Percentiles rank a stretch among this genome's conserved stretches.
phyloP scores from a whole-genome alignment of 2,113 vertebrate species.

The Dolichotis patagonum region DNA sequence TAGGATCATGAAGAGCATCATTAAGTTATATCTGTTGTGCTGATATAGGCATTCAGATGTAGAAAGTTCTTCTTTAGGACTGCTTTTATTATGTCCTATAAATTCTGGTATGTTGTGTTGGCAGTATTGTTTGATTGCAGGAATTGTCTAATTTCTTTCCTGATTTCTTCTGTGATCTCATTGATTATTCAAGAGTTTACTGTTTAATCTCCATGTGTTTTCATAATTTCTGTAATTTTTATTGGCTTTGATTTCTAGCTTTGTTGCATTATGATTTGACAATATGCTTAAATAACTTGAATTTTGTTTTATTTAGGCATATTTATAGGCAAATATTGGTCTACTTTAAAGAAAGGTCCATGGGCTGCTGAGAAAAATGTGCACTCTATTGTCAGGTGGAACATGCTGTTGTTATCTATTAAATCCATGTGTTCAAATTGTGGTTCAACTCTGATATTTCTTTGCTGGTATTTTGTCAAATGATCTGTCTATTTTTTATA shows the following conservation, averaged over 20 bases:
- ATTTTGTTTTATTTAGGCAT: neutral
- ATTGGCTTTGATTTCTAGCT: neutral
- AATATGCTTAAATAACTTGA: neutral
- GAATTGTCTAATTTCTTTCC: neutral
- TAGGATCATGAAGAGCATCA: neutral
- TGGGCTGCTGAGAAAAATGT: too few species aligned
- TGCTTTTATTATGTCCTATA: neutral
- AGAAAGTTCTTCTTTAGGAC: neutral
- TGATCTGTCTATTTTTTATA: neutral
- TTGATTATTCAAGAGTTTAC: neutral
- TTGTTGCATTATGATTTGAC: too few species aligned
- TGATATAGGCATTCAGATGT: neutral
- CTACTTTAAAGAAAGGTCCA: neutral
- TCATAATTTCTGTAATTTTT: neutral
- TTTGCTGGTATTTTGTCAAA: neutral
- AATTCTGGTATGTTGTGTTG: neutral
- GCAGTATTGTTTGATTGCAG: neutral
- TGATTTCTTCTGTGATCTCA: neutral
- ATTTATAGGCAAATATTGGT: too few species aligned
- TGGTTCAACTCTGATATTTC: neutral
- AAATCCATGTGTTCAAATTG: neutral
- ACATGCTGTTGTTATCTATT: neutral
- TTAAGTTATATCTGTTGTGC: neutral
- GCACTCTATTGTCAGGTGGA: neutral
- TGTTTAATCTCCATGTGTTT: neutral